Conservation (phyloP, 2,888 invertebrate species). For the Chelonus formosanus region DNA sequence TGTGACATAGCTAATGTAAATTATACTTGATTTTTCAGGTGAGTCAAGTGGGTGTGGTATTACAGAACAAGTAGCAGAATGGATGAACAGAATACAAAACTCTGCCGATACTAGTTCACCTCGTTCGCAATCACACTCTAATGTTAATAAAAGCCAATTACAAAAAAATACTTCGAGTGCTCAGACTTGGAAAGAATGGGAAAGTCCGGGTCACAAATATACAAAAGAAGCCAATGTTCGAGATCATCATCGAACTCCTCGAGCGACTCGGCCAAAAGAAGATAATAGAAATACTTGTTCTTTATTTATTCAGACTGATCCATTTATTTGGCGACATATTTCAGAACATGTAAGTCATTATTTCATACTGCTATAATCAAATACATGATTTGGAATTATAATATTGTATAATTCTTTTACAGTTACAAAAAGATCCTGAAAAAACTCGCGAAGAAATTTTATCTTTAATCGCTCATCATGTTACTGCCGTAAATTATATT, state of each 20-base stretch:
- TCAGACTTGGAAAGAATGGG: slow-evolving; percentile 53
- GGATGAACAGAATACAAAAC: slow-evolving; percentile 93
- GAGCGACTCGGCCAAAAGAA: slow-evolving; percentile 72
- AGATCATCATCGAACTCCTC: slow-evolving; percentile 65
- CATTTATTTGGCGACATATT: slow-evolving; percentile 95
- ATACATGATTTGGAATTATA: neutral
- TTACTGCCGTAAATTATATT: slow-evolving; percentile 97
- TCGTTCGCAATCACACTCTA: slow-evolving; percentile 43
- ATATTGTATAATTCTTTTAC: slow-evolving; percentile 47
- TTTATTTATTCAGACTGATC: slow-evolving; percentile 97
- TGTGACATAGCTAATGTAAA: too few species aligned
- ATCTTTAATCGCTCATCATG: slow-evolving; percentile 96
- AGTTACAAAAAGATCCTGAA: slow-evolving; percentile 79
- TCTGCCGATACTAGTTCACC: slow-evolving; percentile 66
- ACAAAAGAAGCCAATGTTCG: slow-evolving; percentile 78
- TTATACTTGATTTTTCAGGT: slow-evolving; percentile 66
- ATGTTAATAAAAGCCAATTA: neutral
- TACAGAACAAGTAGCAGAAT: slow-evolving; percentile 85
- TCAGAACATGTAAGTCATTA: slow-evolving; percentile 76
- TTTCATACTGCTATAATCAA: slow-evolving; percentile 6
- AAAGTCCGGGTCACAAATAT: slow-evolving; percentile 77
- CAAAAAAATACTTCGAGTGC: slow-evolving; percentile 43
- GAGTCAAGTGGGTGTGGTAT: slow-evolving; percentile 89
- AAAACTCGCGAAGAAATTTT: slow-evolving; percentile 97
- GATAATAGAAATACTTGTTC: slow-evolving; percentile 90